Evolutionary conservation across 2,888 invertebrate species (phyloP), one percentile per base, ranked within the genome.

Genomic region (Bembecia ichneumoniformis): DNA sequence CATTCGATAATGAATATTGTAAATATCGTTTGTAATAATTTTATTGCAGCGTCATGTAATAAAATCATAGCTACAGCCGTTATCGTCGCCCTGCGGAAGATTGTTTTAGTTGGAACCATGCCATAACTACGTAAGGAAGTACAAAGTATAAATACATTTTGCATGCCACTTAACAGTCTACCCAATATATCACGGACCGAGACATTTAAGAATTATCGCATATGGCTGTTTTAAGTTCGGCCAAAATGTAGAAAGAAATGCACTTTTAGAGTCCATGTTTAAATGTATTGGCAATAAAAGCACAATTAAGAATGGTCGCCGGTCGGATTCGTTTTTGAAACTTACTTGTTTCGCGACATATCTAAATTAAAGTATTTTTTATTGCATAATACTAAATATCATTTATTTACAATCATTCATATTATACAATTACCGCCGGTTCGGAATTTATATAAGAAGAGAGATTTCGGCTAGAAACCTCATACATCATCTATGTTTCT

Each of bases 71-170:
- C 65, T 55, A 61, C 60, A 62, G 66, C 74, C 63, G 72, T 71
- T 82, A 84, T 83, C 81, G 77, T 60, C 64, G 71, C 68, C 65
- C 68, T 63, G 60, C 71, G 75, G 77, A 80, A 84, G 81, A 84
- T 84, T 87, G 84, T 83, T 86, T 86, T 68, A 82, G 70, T 87
- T 87, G 86, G 86, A 78, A 64, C 60, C 52, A 59, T 69, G 86
- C 86, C 86, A 86, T 84, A 83, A 86, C 77, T 77, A 71, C 74
- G 66, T 69, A 83, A 81, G 84, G 82, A 82, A 84, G 80, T 78
- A 80, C 79, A 73, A 81, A 78, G 77, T 84, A 84, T 81, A 83
- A 82, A 83, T 83, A 83, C 74, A 83, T 81, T 84, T 79, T 82
- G 83, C 82, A 84, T 86, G 79, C 82, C 77, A 83, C 86, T 86